Conservation (phyloP, 23 tunicate species). For the Styela plicata region DNA sequence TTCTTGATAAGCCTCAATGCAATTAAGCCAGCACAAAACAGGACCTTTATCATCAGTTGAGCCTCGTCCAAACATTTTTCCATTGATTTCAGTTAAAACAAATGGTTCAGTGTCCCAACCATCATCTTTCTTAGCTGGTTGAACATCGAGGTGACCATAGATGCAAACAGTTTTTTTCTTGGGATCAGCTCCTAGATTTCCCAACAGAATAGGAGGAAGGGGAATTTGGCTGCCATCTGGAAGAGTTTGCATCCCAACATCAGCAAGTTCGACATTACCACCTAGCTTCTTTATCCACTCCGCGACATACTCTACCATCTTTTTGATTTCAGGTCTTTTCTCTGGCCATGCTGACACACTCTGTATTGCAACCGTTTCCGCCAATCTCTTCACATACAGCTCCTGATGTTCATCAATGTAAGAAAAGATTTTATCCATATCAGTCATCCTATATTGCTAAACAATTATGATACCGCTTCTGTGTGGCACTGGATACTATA, state of each 20-base stretch:
- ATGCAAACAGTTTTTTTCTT: conserved; percentile 87
- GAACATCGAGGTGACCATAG: conserved; percentile 99
- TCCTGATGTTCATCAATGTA: conserved; percentile 77
- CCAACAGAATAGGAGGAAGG: conserved; percentile 86
- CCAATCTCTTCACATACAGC: conserved; percentile 70
- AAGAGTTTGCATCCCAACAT: conserved; percentile 72
- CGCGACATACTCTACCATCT: conserved; percentile 67
- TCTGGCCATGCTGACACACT: conserved; percentile 96
- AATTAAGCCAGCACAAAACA: conserved; percentile 92
- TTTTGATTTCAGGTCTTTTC: conserved; percentile 65
- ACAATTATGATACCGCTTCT: too few species aligned
- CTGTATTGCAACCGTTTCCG: conserved; percentile 94
- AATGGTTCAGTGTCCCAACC: conserved; percentile 99
- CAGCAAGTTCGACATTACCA: conserved; percentile 55
- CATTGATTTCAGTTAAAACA: conserved; percentile 95
- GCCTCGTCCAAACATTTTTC: conserved; percentile 96
- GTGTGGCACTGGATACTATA: too few species aligned
- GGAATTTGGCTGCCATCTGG: conserved; percentile 76
- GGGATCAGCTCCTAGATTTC: conserved; percentile 87
- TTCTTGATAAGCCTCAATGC: conserved; percentile 94
- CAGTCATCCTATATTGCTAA: too few species aligned
- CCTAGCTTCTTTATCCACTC: conserved; percentile 72
- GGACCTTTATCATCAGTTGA: conserved; percentile 99
- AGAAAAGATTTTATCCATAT: conserved; percentile 57
- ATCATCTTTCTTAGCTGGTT: conserved; percentile 88